Conservation (phyloP, 2,113 vertebrate genomes). For the Natator depressus region DNA sequence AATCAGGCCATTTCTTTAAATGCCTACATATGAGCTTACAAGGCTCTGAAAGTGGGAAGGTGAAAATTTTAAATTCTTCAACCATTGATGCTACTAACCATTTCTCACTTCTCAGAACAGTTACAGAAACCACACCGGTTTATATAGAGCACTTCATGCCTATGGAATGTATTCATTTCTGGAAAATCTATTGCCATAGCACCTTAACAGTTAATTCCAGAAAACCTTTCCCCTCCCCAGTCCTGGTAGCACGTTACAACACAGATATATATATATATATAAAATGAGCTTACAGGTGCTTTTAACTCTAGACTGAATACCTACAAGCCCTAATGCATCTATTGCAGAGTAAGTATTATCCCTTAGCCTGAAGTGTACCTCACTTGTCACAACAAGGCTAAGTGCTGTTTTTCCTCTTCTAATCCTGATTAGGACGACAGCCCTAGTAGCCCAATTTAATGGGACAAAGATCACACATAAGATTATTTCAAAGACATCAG, state of each 20-base stretch:
- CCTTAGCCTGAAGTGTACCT: constrained; percentile 11
- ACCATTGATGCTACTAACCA: not conserved
- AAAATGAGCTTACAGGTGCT: not conserved
- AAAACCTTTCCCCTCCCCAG: not conserved
- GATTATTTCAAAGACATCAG: not conserved
- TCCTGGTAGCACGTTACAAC: not conserved
- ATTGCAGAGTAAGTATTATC: not conserved
- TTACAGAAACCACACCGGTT: fast-evolving
- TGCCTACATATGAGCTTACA: not conserved
- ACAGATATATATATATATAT: not conserved
- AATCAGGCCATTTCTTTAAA: not conserved
- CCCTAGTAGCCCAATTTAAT: constrained; percentile 8
- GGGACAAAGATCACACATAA: constrained; percentile 37
- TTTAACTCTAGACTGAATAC: not conserved
- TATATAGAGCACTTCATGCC: not conserved
- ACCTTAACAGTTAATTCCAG: constrained; percentile 11
- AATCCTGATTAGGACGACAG: constrained; percentile 45
- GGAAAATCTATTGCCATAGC: not conserved
- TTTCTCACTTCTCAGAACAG: not conserved
- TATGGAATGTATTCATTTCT: not conserved
- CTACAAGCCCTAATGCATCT: not conserved
- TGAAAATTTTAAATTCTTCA: not conserved
- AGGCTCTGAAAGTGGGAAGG: not conserved
- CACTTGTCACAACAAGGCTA: constrained; percentile 26
- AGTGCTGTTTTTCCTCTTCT: constrained; percentile 54